phyloP scores from a whole-genome alignment of 2,888 invertebrate species.

The Thyatira batis region DNA sequence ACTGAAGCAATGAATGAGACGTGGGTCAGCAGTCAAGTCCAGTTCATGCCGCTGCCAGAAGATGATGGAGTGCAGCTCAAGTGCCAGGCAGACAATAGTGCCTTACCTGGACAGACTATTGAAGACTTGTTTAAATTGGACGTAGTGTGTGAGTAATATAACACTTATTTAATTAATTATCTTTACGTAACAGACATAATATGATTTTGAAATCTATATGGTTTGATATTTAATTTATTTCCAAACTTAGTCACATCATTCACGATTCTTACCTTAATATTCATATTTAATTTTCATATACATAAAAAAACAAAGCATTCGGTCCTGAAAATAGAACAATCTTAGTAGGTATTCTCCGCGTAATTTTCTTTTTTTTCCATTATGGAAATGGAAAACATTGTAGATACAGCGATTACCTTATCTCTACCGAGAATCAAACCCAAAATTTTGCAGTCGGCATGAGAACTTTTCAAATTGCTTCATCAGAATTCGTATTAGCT shows the following conservation, averaged over 20 bases:
- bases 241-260: too few species aligned
- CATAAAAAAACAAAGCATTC: not conserved
- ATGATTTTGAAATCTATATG: not conserved
- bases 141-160: constrained; percentile 91
- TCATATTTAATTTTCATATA: not conserved
- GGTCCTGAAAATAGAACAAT: not conserved
- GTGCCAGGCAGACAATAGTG: constrained; percentile 93
- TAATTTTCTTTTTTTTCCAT: constrained; percentile 1
- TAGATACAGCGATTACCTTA: constrained; percentile 15
- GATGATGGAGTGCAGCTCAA: constrained; percentile 92
- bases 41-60: constrained; percentile 91
- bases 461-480: constrained; percentile 23
- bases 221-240: not conserved
- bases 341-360: not conserved
- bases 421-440: constrained; percentile 22
- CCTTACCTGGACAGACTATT: constrained; percentile 87
- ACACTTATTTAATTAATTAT: not conserved
- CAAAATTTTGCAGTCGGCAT: constrained; percentile 20
- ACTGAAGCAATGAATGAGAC: constrained; percentile 86
- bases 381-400: not conserved
- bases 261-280: too few species aligned
- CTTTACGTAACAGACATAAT: not conserved
- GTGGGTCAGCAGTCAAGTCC: constrained; percentile 88
- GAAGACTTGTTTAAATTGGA: constrained; percentile 92
- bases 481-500: constrained; percentile 17